These are phyloP conservation scores for Mesocentrotus franciscanus DNA, from an alignment of 53 echinoderm and acorn worm species.

Conservation along the genomic window DNA sequence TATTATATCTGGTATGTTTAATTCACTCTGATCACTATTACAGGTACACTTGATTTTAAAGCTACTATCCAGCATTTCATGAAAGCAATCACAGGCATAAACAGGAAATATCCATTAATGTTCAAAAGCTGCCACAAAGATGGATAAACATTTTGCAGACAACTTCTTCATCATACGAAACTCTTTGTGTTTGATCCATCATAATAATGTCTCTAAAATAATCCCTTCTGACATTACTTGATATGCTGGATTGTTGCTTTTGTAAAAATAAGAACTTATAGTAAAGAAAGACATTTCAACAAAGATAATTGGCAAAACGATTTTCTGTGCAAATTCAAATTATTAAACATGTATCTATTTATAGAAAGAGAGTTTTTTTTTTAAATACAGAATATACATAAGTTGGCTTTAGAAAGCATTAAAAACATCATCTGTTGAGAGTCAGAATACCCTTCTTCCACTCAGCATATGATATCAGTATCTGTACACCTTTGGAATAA, in stretches of 20 bases:
- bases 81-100: not conserved
- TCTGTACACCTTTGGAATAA: not conserved
- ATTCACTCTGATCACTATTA: slow-evolving; percentile 39
- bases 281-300: not conserved
- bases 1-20: slow-evolving; percentile 61
- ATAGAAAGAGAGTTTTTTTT: not conserved
- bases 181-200: not conserved
- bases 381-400: not conserved
- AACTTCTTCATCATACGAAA: not conserved
- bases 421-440: not conserved
- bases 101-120: not conserved
- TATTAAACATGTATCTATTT: not conserved
- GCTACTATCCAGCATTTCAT: slow-evolving; percentile 34
- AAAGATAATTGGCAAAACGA: not conserved
- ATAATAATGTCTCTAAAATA: not conserved
- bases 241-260: not conserved
- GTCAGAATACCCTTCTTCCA: not conserved
- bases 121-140: not conserved
- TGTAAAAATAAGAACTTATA: not conserved
- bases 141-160: not conserved
- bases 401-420: not conserved
- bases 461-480: too few relatives aligned
- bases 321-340: not conserved
- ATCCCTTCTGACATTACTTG: not conserved
- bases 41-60: slow-evolving; percentile 46